Evolutionary conservation across 2,113 vertebrate genomes (phyloP), one percentile per base, ranked within the genome.

Genomic region (Monopterus albus): DNA sequence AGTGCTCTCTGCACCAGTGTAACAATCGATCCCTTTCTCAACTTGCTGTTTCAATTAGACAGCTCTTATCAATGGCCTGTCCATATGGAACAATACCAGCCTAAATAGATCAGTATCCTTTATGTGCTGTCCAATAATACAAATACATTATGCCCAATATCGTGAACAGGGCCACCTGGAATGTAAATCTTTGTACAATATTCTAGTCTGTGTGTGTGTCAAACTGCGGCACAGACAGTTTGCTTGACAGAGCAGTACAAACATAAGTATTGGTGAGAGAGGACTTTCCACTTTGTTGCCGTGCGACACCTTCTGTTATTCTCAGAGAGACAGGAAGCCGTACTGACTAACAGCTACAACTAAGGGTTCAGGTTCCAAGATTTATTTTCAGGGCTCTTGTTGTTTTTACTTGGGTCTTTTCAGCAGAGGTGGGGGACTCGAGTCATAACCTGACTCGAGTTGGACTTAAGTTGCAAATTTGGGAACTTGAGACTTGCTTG

Each of bases 21-120:
- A 71, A 72, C 73, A 62, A 92, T 93, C 85, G 86, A 92, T 91
- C 84, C 80, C 64, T 72, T 73, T 86, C 79, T 82, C 80, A 86
- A 87, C 85, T 84, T 87, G 81, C 88, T 69, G 77, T 90, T 92
- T 92, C 89, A 91, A 90, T 93, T 90, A 89, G 88, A 85, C 86
- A 68, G 75, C 76, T 78, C 79, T 85, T 79, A 84, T 88, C 86
- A 85, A 84, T 83, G 73, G 71, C 47, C 53, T 78, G 73, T 57
- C 85, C 45, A 64, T 69, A 70, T 78, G 83, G 75, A 86, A 76
- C 76, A 87, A 78, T 57, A 78, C 23, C 59, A 62, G 68, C 38
- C 73, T 66, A 63, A 81, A 84, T 73, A 82, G 74, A 84, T 88
- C 75, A 87, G 78, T 83, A 69, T 83, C 60, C 84, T 83, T 81